Conservation (phyloP, 2,797 vertebrate species). For the Lutra lutra region DNA sequence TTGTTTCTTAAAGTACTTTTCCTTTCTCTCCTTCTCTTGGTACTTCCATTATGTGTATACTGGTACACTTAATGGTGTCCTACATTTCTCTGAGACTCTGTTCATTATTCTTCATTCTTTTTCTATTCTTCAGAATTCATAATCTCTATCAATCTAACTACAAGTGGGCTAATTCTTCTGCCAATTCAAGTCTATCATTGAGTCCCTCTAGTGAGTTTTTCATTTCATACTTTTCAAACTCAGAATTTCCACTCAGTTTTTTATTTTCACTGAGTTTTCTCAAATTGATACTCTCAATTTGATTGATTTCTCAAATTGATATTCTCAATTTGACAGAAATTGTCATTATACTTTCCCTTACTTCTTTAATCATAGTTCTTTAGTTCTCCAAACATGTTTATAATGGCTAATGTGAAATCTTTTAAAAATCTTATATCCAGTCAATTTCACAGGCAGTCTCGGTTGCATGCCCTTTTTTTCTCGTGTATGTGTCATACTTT, state of each 20-base stretch:
- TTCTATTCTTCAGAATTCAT: not conserved
- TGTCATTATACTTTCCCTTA: not conserved
- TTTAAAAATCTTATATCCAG: not conserved
- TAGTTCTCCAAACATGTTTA: not conserved
- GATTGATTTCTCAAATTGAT: not conserved
- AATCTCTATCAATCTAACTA: not conserved
- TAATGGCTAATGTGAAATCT: conserved; percentile 8
- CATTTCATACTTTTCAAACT: conserved; percentile 17
- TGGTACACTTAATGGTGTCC: not conserved
- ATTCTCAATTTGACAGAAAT: not conserved
- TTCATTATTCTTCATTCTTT: not conserved
- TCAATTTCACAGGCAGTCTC: not conserved
- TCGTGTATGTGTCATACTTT: not conserved
- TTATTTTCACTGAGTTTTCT: not conserved
- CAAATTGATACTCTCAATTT: not conserved
- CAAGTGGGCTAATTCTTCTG: not conserved
- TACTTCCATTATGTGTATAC: not conserved
- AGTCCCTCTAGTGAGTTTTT: not conserved
- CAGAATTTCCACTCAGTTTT: conserved; percentile 12
- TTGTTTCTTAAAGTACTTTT: conserved; percentile 10
- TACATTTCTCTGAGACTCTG: not conserved
- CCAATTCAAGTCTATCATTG: not conserved
- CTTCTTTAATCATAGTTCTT: not conserved
- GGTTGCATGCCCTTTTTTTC: not conserved
- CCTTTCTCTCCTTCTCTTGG: not conserved